Base-by-base conservation (phyloP, 2,113 vertebrate species). In the Grantiella picta region DNA sequence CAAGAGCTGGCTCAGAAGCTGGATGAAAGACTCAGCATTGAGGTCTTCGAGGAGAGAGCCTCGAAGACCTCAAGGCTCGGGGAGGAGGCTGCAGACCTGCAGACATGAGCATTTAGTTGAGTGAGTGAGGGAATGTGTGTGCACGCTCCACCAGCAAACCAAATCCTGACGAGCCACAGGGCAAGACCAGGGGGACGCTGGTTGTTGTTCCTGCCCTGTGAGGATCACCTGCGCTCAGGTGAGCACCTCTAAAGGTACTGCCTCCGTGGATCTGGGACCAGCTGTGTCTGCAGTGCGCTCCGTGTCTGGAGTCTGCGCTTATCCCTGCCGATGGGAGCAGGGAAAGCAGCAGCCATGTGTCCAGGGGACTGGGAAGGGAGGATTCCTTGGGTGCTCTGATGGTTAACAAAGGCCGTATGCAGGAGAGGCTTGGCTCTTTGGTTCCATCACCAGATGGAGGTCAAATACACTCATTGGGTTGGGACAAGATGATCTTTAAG, bases 121-220 rank as follows among this genome's bases (percentile, higher is more conserved):
- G 36, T 20, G 53, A 76, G 36, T 0, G 50, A 89, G 35, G 17
- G 31, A 42, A 18, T 2, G 2, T 0, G 6, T 5, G 22, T 25
- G 50, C 27, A 4, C 0, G 0, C 59, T 25, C 33, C 36, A 11
- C 15, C 2, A 28, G 49, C 85, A 83, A 49, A 22, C 22, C 21
- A 47, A n/a, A 52, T 4, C 44, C 47, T 1, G 1, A 4, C 3
- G 27, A 38, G 35, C 23, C 4, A 2, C 9, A n/a, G 23, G 53
- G 61, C 3, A 40, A 25, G 28, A 52, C 7, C 40, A 56, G 69
- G 53, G 36, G 68, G 29, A 28, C 64, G 20, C 3, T 71, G 38
- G 5, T 35, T 5, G 20, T 1, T 53, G 50, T 1, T 52, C 35
- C 15, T 29, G 50, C 27, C 54, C 42, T 28, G 2, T 3, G 33